phyloP scores from a whole-genome alignment of 2,888 invertebrate species.

The Alentia gelatinosa region DNA sequence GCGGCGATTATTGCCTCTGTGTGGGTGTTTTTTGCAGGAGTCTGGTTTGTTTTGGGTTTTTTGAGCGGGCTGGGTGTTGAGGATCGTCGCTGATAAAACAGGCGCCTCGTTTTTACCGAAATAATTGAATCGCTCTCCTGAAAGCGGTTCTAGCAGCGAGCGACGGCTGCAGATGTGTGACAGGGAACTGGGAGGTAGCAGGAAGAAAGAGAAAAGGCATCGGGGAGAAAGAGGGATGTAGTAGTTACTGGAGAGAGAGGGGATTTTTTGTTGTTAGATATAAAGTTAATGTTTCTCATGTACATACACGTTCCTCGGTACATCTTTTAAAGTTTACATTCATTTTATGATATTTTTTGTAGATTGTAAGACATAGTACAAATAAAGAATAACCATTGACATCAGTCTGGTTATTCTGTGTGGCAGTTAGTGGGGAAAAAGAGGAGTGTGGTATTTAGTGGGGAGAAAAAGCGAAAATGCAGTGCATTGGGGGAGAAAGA shows the following conservation, averaged over 20 bases:
- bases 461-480: too few relatives aligned
- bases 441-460: too few relatives aligned
- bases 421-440: too few relatives aligned
- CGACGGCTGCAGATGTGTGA: neutral
- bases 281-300: too few relatives aligned
- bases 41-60: neutral
- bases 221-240: neutral
- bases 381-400: too few relatives aligned
- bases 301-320: too few relatives aligned
- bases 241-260: neutral
- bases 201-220: neutral
- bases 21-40: neutral
- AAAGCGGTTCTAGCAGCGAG: neutral
- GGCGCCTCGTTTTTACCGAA: neutral
- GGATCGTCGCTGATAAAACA: neutral
- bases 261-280: neutral
- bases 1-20: neutral
- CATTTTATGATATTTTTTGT: too few relatives aligned
- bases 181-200: neutral
- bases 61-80: neutral
- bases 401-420: too few relatives aligned
- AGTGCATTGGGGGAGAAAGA: too few relatives aligned
- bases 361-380: too few relatives aligned
- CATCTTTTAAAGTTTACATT: too few relatives aligned
- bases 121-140: constrained; percentile 14